Conservation (phyloP, 2,797 vertebrate genomes). For the Crossoptilon crossoptilon region DNA sequence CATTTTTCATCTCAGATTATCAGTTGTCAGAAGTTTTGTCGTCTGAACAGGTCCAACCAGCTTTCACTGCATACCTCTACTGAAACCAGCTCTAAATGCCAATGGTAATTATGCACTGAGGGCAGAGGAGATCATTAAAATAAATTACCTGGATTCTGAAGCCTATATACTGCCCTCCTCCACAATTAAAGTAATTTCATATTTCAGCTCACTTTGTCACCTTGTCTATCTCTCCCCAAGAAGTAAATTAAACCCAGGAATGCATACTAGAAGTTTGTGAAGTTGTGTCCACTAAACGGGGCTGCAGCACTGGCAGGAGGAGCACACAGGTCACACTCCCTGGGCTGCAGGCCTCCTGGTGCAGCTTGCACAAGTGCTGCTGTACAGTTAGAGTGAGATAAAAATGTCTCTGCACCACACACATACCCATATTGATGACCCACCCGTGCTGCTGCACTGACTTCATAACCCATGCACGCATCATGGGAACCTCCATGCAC, state of each 20-base stretch:
- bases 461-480: background rate
- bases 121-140: constrained; percentile 68
- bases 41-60: constrained; percentile 59
- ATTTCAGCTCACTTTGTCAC: constrained; percentile 67
- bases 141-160: constrained; percentile 68
- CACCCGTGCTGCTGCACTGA: background rate
- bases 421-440: background rate
- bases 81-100: constrained; percentile 16
- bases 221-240: constrained; percentile 58
- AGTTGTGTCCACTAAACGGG: background rate
- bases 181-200: constrained; percentile 70
- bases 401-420: no score
- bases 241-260: constrained; percentile 47
- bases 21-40: constrained; percentile 37
- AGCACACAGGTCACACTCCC: background rate
- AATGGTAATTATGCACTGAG: constrained; percentile 52
- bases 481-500: accelerated
- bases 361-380: background rate
- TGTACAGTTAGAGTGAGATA: no score
- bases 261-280: background rate
- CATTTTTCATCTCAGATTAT: background rate
- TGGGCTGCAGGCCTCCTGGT: background rate
- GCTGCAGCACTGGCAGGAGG: background rate
- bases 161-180: constrained; percentile 56
- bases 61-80: constrained; percentile 38